Percentiles rank a stretch among this genome's conserved stretches.
Conservation (phyloP, 2,888 invertebrate species). For the Chymomyza caudatula region DNA sequence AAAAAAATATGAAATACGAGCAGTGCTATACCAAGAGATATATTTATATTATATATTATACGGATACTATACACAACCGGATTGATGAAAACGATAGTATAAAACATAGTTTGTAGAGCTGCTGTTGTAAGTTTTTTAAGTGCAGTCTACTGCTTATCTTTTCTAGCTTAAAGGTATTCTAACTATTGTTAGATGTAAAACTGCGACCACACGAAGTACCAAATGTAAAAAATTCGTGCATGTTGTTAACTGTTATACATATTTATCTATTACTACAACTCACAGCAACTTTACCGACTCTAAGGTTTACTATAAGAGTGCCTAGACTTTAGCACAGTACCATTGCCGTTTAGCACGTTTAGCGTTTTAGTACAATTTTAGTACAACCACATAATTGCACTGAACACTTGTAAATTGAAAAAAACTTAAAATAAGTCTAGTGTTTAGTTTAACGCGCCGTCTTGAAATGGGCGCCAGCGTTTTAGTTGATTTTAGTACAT, state of each 20-base stretch:
- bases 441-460: neutral
- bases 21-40: constrained; percentile 59
- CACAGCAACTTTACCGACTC: neutral
- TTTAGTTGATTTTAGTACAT: neutral
- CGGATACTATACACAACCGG: constrained; percentile 27
- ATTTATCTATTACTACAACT: neutral
- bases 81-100: constrained; percentile 37
- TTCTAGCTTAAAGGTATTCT: constrained; percentile 42
- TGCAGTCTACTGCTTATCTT: constrained; percentile 15
- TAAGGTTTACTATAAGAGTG: constrained; percentile 27
- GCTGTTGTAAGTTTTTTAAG: neutral
- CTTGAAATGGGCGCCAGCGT: neutral
- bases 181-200: constrained; percentile 72
- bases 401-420: constrained; percentile 35
- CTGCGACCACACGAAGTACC: constrained; percentile 20
- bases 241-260: neutral
- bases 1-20: constrained; percentile 10
- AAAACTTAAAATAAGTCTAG: constrained; percentile 9
- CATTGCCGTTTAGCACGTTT: constrained; percentile 22
- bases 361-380: constrained; percentile 59
- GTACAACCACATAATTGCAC: constrained; percentile 12
- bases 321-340: constrained; percentile 47
- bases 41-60: constrained; percentile 41
- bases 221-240: neutral
- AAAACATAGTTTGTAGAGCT: constrained; percentile 42